Conservation (phyloP, 2,888 invertebrate species). For the Sarcophaga rosellei region DNA sequence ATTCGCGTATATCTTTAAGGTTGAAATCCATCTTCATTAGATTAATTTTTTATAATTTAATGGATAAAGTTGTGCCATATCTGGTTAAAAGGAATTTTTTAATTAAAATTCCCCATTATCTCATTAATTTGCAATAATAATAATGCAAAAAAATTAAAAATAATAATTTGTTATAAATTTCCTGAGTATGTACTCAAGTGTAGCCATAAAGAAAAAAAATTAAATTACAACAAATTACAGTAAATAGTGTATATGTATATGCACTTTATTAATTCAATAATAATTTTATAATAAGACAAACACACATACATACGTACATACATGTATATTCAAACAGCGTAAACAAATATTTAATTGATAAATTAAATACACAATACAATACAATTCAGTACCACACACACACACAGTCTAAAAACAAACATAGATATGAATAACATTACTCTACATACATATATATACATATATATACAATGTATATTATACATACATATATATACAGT, state of each 20-base stretch:
- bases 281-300: background rate
- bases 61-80: background rate
- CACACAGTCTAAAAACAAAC: background rate
- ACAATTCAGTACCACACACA: background rate
- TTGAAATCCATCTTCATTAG: background rate
- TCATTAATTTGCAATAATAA: slow-evolving; percentile 18
- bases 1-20: too few species aligned
- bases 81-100: slow-evolving; percentile 3
- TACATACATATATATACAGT: too few species aligned
- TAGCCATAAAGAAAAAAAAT: background rate
- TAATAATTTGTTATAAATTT: slow-evolving; percentile 24
- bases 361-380: background rate
- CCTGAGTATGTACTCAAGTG: slow-evolving; percentile 15
- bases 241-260: background rate
- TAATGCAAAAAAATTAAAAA: slow-evolving; percentile 5
- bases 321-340: background rate
- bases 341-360: slow-evolving; percentile 31
- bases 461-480: too few species aligned
- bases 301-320: background rate
- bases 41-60: slow-evolving; percentile 18
- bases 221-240: background rate
- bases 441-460: too few species aligned
- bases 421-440: background rate
- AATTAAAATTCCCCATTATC: slow-evolving; percentile 19
- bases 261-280: slow-evolving; percentile 30